Conservation (phyloP, 2,888 invertebrate species). For the Ceriagrion tenellum region DNA sequence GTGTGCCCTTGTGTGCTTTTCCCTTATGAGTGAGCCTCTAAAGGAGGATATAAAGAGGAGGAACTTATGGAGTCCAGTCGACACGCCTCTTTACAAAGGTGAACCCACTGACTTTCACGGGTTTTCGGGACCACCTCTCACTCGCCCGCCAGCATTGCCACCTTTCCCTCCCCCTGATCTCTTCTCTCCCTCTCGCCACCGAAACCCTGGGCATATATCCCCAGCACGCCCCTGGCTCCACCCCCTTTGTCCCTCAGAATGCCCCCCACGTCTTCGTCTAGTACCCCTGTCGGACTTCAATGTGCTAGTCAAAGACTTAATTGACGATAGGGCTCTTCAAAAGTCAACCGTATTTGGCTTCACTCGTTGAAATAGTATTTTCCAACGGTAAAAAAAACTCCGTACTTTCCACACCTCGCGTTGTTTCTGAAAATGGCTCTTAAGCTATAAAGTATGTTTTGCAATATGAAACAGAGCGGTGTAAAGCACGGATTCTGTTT, state of each 20-base stretch:
- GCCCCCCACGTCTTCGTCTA: not conserved
- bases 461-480: no score
- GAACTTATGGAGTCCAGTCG: slow-evolving; percentile 63
- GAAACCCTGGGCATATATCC: not conserved
- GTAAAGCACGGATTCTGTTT: no score
- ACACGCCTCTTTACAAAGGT: slow-evolving; percentile 66
- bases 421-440: no score
- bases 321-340: no score
- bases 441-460: no score
- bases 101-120: slow-evolving; percentile 65
- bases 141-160: not conserved
- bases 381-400: no score
- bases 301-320: no score
- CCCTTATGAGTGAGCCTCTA: slow-evolving; percentile 60
- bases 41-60: slow-evolving; percentile 63
- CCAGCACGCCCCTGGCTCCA: not conserved
- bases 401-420: no score
- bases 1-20: slow-evolving; percentile 48
- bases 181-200: slow-evolving; percentile 7
- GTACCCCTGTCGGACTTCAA: not conserved
- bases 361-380: no score
- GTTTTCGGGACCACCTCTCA: not conserved
- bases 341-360: no score
- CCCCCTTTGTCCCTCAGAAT: not conserved
- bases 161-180: not conserved